Evolutionary conservation across 2,888 invertebrate species (phyloP).

Genomic region (Sphaerophoria taeniata): DNA sequence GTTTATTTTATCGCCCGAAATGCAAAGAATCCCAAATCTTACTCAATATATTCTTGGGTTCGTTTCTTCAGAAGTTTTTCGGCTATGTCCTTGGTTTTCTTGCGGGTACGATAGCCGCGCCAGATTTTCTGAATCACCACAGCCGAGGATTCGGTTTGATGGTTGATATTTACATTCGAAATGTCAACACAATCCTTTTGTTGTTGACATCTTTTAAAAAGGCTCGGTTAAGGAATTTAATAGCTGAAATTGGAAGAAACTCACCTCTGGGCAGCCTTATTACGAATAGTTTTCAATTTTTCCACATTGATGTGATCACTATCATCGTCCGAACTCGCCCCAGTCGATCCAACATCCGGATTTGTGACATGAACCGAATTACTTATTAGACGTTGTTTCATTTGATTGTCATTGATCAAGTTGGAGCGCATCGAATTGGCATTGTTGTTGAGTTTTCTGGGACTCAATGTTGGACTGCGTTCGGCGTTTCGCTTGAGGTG

Average conservation of each 20-base stretch:
- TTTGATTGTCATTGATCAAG: slow-evolving; percentile 76
- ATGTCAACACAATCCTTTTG: slow-evolving; percentile 78
- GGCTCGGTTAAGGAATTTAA: not conserved
- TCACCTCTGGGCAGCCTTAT: slow-evolving; percentile 85
- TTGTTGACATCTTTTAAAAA: slow-evolving; percentile 76
- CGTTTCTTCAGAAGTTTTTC: slow-evolving; percentile 90
- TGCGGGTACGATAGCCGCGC: slow-evolving; percentile 92
- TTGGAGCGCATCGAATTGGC: slow-evolving; percentile 65
- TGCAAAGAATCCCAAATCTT: slow-evolving; percentile 80
- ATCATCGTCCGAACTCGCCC: slow-evolving; percentile 85
- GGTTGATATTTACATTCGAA: slow-evolving; percentile 76
- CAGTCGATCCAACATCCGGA: slow-evolving; percentile 79
- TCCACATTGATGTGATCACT: slow-evolving; percentile 87
- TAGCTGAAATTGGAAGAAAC: not conserved
- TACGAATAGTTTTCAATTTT: slow-evolving; percentile 87
- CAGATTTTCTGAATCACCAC: slow-evolving; percentile 93
- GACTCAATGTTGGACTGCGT: slow-evolving; percentile 80
- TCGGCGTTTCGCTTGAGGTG: slow-evolving; percentile 79
- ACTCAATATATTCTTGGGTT: slow-evolving; percentile 93
- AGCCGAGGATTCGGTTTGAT: slow-evolving; percentile 85
- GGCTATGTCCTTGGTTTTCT: slow-evolving; percentile 84
- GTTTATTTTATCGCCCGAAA: not conserved
- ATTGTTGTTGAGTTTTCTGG: slow-evolving; percentile 77
- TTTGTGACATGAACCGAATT: slow-evolving; percentile 79
- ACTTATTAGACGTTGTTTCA: slow-evolving; percentile 75